Base-by-base conservation (phyloP, 2,888 invertebrate species). In the Ditylenchus weischeri region DNA sequence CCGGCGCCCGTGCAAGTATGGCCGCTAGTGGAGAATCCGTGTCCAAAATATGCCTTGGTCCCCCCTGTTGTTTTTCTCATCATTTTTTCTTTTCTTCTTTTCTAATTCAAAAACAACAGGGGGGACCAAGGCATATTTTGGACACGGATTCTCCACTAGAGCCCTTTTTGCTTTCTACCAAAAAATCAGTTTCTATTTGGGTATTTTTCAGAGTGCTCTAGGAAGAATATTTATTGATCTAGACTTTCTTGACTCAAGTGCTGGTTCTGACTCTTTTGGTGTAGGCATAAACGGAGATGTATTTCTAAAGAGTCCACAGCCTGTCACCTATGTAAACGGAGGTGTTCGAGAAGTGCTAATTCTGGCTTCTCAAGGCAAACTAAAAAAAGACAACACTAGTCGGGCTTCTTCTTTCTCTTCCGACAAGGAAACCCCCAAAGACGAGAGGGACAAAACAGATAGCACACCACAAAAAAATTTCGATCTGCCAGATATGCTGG, bases 241-340 rank as follows among this genome's bases (percentile, higher is more conserved):
- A 36, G 74, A 74, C 65, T 75, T 74, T 50, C 29, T 74, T 36
- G 74, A 74, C 49, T 75, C 76, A 18, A 65, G 60, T 47, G 69
- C 68, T 47, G 69, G 66, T 10, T 54, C 61, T 19, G 71, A 77
- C 54, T 68, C 58, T 23, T 74, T 76, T 49, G 63, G 64, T 2
- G 66, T 74, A 15, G 66, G 68, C 19, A 47, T 67, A 13, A 66
- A 47, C 7, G 68, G 68, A 21, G 59, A 60, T 23, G 67, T 68
- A 10, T 57, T 76, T 29, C 19, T 72, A 21, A 64, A 67, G 10
- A 21, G 59, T n/a, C 59, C 64, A 13, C 57, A 29, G 21, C 58
- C 64, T 19, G 57, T 64, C 5, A 64, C 18, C 15, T 54, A 51
- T 15, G 54, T 19, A 6, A 21, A 19, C 64, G 10, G 11, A 4